Evolutionary conservation across 1,140 invertebrate species (phyloP).

Genomic region (Matsumurasca onukii): DNA sequence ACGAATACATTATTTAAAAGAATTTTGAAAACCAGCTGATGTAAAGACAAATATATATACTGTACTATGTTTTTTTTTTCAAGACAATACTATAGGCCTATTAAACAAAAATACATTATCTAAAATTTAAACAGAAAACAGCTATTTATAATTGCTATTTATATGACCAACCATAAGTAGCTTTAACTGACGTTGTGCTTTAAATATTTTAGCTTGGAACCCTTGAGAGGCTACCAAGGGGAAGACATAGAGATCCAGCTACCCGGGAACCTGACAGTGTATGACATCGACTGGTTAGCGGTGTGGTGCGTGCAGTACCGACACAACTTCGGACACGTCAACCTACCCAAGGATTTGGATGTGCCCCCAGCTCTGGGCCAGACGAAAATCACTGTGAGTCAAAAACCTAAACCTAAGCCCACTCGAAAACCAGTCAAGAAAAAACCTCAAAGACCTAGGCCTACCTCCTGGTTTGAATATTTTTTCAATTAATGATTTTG

Average conservation of each 20-base stretch:
- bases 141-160: too few species aligned
- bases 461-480: slow-evolving; percentile 11
- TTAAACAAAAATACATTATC: too few species aligned
- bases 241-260: slow-evolving; percentile 89
- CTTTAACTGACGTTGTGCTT: too few species aligned
- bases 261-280: slow-evolving; percentile 80
- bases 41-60: too few species aligned
- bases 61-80: too few species aligned
- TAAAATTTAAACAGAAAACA: too few species aligned
- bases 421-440: slow-evolving; percentile 21
- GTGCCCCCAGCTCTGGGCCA: slow-evolving; percentile 87
- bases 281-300: slow-evolving; percentile 90
- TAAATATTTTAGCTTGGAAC: slow-evolving; percentile 71
- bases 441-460: slow-evolving; percentile 18
- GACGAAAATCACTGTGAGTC: slow-evolving; percentile 81
- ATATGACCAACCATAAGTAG: too few species aligned
- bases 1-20: too few species aligned
- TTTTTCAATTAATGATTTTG: slow-evolving; percentile 5
- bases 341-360: slow-evolving; percentile 84
- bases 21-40: too few species aligned
- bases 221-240: slow-evolving; percentile 79
- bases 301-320: slow-evolving; percentile 84
- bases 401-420: slow-evolving; percentile 19
- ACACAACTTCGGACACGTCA: slow-evolving; percentile 89
- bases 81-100: too few species aligned